Conservation (phyloP, 2,797 vertebrate genomes). For the Psittacula echo region DNA sequence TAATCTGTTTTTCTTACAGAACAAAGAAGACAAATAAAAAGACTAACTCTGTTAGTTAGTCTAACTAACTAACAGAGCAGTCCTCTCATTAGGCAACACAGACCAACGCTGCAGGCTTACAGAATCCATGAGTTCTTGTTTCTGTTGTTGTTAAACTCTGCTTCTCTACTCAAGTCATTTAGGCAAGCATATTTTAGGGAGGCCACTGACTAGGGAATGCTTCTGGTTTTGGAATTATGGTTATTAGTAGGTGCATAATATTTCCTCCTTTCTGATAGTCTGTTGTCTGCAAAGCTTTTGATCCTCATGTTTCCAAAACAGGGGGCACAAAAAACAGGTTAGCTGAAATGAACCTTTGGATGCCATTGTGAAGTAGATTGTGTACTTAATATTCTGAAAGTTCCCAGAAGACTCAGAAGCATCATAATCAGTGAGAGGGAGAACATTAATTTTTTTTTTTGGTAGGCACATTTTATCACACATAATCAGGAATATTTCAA, state of each 20-base stretch:
- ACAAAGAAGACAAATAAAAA: not conserved
- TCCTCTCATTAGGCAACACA: not conserved
- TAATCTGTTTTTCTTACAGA: not conserved
- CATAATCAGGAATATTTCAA: not conserved
- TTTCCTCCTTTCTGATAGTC: not conserved
- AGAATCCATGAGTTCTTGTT: not conserved
- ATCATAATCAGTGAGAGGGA: not conserved
- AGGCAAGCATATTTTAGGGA: not conserved
- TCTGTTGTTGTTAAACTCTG: not conserved
- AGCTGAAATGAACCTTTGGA: not conserved
- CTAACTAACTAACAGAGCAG: not conserved
- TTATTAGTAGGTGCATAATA: not conserved
- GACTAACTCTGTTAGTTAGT: not conserved
- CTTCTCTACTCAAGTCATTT: not conserved
- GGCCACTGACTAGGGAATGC: not conserved
- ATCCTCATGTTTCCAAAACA: not conserved
- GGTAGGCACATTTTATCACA: not conserved
- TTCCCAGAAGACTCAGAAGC: not conserved
- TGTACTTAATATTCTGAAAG: not conserved
- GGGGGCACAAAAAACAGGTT: not conserved
- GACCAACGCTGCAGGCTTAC: not conserved
- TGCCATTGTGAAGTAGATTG: not conserved
- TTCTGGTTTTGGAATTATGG: not conserved
- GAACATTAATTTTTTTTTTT: not conserved
- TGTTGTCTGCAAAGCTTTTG: not conserved